These are phyloP conservation scores for Polypterus bichir DNA, from an alignment of 2,113 vertebrate species.

Conservation along the genomic window DNA sequence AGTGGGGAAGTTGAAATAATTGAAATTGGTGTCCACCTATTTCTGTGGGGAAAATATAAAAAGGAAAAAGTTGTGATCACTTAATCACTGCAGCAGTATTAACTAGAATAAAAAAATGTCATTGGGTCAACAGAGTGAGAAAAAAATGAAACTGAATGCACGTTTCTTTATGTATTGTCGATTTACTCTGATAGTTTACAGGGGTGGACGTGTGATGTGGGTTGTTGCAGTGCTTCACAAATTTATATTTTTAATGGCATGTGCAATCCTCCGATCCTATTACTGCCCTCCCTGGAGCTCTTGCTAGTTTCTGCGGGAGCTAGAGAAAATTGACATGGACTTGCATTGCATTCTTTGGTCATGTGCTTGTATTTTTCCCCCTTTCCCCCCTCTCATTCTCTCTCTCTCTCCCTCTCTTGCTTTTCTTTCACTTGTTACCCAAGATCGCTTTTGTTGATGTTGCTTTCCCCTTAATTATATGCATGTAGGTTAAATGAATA, in stretches of 20 bases:
- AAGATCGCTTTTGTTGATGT: constrained; percentile 65
- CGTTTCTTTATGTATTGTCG: constrained; percentile 28
- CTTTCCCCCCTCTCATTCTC: neutral
- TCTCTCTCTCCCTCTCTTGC: constrained; percentile 32
- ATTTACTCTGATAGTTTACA: constrained; percentile 51
- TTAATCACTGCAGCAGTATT: constrained; percentile 25
- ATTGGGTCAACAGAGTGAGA: constrained; percentile 57
- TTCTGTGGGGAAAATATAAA: neutral
- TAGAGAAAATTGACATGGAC: constrained; percentile 81
- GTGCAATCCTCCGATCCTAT: constrained; percentile 69
- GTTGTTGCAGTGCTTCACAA: constrained; percentile 74
- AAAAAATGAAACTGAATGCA: constrained; percentile 60
- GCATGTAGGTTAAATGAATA: constrained; percentile 90
- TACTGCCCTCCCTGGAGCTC: constrained; percentile 69
- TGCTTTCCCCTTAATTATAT: constrained; percentile 72
- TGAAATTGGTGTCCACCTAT: constrained; percentile 50
- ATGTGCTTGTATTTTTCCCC: constrained; percentile 49
- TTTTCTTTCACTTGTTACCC: constrained; percentile 65
- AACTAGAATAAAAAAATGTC: constrained; percentile 49
- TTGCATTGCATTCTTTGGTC: constrained; percentile 58
- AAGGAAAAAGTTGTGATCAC: constrained; percentile 27
- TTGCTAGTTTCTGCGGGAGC: constrained; percentile 73
- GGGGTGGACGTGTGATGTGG: constrained; percentile 60
- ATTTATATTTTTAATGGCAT: constrained; percentile 84
- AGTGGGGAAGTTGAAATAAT: constrained; percentile 57